Conservation (phyloP, 2,797 vertebrate genomes). For the Catostomus latipinnis region DNA sequence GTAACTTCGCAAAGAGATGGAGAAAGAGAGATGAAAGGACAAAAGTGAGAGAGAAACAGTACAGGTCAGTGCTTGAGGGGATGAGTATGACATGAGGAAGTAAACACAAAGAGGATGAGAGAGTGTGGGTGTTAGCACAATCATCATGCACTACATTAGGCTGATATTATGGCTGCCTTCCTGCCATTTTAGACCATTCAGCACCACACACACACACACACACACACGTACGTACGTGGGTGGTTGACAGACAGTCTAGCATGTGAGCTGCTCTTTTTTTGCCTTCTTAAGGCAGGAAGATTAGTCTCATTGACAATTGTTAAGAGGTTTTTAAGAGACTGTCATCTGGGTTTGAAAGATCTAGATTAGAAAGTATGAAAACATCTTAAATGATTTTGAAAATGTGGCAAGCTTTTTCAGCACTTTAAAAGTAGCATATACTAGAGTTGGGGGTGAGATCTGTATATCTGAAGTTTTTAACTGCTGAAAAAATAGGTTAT, state of each 20-base stretch:
- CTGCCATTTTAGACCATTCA: neutral
- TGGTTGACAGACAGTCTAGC: neutral
- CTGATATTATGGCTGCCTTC: neutral
- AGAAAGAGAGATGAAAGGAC: neutral
- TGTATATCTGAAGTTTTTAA: too few species aligned
- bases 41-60: neutral
- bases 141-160: conserved; percentile 27
- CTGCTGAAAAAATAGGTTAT: too few species aligned
- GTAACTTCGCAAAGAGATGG: neutral
- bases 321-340: too few species aligned
- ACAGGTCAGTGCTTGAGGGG: neutral
- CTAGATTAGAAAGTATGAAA: neutral
- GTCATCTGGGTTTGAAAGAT: neutral
- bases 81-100: neutral
- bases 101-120: neutral
- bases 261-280: conserved; percentile 15
- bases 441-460: too few species aligned
- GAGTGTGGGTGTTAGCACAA: neutral
- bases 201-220: conserved; percentile 2
- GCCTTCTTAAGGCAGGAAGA: conserved; percentile 10
- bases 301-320: too few species aligned
- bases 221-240: conserved; percentile 14
- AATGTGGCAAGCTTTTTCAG: too few species aligned
- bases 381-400: too few species aligned
- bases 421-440: too few species aligned